A percentile compares a stretch with the other conserved stretches of the same genome.
Evolutionary conservation across 2,797 vertebrate genomes (phyloP).

Genomic region (Onychomys leucogaster): DNA sequence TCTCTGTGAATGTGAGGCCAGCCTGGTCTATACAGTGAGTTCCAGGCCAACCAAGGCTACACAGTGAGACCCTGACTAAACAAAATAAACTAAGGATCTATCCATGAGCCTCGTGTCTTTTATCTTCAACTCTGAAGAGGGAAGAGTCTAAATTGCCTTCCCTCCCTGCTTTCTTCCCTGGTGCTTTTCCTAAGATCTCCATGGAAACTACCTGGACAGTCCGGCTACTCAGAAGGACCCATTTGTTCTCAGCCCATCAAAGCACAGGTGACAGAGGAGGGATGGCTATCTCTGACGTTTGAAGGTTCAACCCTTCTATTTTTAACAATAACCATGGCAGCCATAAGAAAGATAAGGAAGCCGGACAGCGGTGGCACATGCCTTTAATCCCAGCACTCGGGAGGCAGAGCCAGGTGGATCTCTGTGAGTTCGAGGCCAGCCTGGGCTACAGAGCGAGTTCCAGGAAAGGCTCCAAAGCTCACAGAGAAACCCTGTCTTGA

Average conservation of each 20-base stretch:
- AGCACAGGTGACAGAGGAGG: fast-evolving
- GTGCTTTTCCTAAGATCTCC: background rate
- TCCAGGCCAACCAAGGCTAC: background rate
- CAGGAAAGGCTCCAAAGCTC: too few relatives aligned
- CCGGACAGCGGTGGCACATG: too few relatives aligned
- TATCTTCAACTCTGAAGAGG: background rate
- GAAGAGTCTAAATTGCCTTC: background rate
- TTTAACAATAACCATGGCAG: fast-evolving
- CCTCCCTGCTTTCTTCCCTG: background rate
- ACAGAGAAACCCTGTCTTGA: too few relatives aligned
- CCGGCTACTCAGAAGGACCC: background rate
- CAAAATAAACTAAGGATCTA: background rate
- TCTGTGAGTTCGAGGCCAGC: too few relatives aligned
- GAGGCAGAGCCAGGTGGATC: too few relatives aligned
- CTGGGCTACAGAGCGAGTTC: too few relatives aligned
- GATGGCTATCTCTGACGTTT: fast-evolving
- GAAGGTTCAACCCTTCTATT: background rate
- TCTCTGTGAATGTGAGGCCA: background rate
- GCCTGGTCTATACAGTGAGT: background rate
- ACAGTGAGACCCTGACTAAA: background rate
- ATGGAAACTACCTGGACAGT: background rate
- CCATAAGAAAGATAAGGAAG: background rate
- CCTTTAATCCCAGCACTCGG: too few relatives aligned
- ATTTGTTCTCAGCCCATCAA: background rate
- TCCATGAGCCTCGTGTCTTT: background rate